Evolutionary conservation across 1,140 invertebrate genomes (phyloP).

Genomic region (Drosophila nannoptera): DNA sequence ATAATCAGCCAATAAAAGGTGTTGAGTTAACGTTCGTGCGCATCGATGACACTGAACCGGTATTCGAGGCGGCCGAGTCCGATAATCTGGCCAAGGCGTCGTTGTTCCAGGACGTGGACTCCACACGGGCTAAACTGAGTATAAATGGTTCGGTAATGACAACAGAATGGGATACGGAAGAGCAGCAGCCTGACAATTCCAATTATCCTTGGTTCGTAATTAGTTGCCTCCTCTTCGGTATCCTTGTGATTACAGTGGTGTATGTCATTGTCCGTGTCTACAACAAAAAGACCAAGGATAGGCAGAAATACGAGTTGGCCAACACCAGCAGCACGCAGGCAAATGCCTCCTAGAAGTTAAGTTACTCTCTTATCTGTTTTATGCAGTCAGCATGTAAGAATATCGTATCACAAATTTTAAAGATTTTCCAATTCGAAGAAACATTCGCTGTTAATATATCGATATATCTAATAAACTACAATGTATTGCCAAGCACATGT

Average conservation of each 20-base stretch:
- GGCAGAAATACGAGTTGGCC: slow-evolving; percentile 58
- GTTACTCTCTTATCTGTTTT: neutral
- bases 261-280: slow-evolving; percentile 54
- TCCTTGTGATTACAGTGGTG: slow-evolving; percentile 42
- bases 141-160: slow-evolving; percentile 21
- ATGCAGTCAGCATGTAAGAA: no score
- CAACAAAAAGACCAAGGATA: slow-evolving; percentile 45
- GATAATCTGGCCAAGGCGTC: slow-evolving; percentile 58
- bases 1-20: slow-evolving; percentile 35
- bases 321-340: slow-evolving; percentile 46
- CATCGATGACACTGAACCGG: slow-evolving; percentile 69
- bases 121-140: slow-evolving; percentile 28
- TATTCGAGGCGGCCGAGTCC: slow-evolving; percentile 64
- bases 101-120: slow-evolving; percentile 41
- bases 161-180: slow-evolving; percentile 50
- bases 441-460: neutral
- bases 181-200: slow-evolving; percentile 20
- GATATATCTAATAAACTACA: neutral
- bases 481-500: neutral
- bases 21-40: slow-evolving; percentile 57
- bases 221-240: slow-evolving; percentile 51
- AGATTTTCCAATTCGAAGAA: neutral
- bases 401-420: neutral
- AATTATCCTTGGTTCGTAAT: slow-evolving; percentile 72
- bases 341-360: slow-evolving; percentile 23